These are phyloP conservation scores for Trachelus stipa DNA, from an alignment of 2,888 invertebrate genomes.

Conservation along the genomic window DNA sequence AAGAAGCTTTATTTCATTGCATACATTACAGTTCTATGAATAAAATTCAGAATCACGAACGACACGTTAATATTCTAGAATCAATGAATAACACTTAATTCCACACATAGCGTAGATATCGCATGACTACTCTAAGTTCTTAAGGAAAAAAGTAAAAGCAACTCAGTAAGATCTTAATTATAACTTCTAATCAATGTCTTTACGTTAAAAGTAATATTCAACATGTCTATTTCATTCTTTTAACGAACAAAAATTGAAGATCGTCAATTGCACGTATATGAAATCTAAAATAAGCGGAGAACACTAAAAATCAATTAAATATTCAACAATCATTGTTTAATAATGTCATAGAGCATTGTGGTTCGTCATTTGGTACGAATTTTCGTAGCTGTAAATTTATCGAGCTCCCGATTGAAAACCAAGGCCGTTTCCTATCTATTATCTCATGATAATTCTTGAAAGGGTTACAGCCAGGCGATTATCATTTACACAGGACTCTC, in stretches of 20 bases:
- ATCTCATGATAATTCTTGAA: neutral
- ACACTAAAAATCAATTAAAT: neutral
- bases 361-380: neutral
- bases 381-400: neutral
- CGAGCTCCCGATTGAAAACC: neutral
- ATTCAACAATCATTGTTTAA: neutral
- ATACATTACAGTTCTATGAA: constrained; percentile 15
- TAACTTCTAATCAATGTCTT: neutral
- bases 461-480: neutral
- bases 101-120: neutral
- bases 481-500: neutral
- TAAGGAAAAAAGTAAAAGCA: neutral
- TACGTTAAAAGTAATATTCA: neutral
- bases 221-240: neutral
- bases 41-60: constrained; percentile 17
- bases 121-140: neutral
- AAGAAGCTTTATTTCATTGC: constrained; percentile 22
- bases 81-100: neutral
- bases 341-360: neutral
- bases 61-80: neutral
- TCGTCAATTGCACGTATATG: neutral
- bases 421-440: neutral
- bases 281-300: neutral
- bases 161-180: neutral
- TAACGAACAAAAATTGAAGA: neutral